These are phyloP conservation scores for Camponotus floridanus DNA, from an alignment of 1,140 invertebrate genomes.

Conservation along the genomic window DNA sequence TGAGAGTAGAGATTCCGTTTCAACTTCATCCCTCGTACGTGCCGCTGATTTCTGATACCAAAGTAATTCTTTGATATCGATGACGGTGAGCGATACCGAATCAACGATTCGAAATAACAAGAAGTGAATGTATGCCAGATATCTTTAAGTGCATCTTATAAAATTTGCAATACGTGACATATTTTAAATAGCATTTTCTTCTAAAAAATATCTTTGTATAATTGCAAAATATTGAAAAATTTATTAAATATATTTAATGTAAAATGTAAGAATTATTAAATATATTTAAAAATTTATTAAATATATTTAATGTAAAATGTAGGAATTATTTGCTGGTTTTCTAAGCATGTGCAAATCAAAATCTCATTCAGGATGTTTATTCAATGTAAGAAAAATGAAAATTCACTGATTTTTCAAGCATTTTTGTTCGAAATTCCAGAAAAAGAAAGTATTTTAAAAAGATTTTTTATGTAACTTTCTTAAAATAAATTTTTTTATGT, in stretches of 20 bases:
- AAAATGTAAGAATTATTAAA: not conserved
- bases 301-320: not conserved
- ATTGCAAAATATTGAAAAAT: not conserved
- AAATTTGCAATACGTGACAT: not conserved
- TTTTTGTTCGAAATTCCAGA: too few relatives aligned
- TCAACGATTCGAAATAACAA: not conserved
- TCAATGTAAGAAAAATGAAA: too few relatives aligned
- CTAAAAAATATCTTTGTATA: slow-evolving; percentile 33
- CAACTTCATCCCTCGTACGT: slow-evolving; percentile 83
- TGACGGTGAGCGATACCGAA: slow-evolving; percentile 42
- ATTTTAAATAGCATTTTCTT: not conserved
- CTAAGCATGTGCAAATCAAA: not conserved
- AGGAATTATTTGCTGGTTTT: not conserved
- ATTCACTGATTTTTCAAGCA: too few relatives aligned
- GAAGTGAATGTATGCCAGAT: not conserved
- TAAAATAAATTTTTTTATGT: too few relatives aligned
- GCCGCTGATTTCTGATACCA: slow-evolving; percentile 74
- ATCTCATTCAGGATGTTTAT: not conserved
- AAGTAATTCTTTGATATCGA: slow-evolving; percentile 57
- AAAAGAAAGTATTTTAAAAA: too few relatives aligned
- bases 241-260: not conserved
- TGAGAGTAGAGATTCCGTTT: slow-evolving; percentile 38
- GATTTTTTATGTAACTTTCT: too few relatives aligned
- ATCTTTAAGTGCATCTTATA: not conserved
- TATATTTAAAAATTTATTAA: not conserved